A percentile compares a stretch with the other conserved stretches of the same genome.
Conservation (phyloP, 2,797 vertebrate species). For the Scarus forsteni region DNA sequence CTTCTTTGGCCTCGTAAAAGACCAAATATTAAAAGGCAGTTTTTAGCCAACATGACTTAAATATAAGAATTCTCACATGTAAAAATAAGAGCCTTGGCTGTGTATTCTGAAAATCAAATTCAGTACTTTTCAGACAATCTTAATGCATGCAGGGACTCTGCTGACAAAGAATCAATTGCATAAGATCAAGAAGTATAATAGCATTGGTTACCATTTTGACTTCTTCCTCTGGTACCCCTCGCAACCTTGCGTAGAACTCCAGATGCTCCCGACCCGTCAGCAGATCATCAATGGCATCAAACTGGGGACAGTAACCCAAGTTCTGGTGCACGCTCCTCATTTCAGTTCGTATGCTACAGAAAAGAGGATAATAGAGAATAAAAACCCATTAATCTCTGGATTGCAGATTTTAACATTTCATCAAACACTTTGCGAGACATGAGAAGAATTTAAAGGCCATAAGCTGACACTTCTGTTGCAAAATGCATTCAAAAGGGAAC, state of each 20-base stretch:
- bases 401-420: not conserved
- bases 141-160: no score
- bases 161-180: no score
- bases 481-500: not conserved
- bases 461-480: not conserved
- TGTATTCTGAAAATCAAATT: no score
- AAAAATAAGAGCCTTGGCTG: no score
- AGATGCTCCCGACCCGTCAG: constrained; percentile 95
- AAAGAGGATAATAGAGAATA: not conserved
- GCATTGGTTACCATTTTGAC: constrained; percentile 90
- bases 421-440: not conserved
- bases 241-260: constrained; percentile 94
- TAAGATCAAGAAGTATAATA: not conserved
- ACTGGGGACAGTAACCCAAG: constrained; percentile 98
- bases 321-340: constrained; percentile 94
- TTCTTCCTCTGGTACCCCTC: constrained; percentile 94
- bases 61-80: no score
- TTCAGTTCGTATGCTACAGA: constrained; percentile 89
- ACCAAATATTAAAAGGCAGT: no score
- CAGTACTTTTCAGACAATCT: no score
- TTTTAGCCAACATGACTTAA: no score
- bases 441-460: not conserved
- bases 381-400: not conserved
- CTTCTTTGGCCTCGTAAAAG: no score
- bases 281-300: constrained; percentile 95